phyloP scores from a whole-genome alignment of 2,113 vertebrate species.

The Rhabdornis inornatus region DNA sequence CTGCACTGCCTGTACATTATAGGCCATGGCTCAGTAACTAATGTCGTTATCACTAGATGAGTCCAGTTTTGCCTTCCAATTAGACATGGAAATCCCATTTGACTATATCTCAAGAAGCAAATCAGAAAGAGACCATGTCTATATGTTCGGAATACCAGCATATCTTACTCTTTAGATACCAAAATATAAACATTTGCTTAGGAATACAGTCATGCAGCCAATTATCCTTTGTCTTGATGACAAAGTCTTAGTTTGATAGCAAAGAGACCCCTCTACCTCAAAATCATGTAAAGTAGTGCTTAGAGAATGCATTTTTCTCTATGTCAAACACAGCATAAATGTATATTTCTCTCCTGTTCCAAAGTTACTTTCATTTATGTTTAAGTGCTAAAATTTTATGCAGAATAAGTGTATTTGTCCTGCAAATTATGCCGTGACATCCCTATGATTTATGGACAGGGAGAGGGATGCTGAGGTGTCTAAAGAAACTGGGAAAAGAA shows the following conservation, averaged over 20 bases:
- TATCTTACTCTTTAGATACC: background rate
- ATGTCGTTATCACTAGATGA: background rate
- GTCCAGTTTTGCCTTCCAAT: background rate
- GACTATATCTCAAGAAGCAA: background rate
- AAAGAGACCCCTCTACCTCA: background rate
- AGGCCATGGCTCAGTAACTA: background rate
- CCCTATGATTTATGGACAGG: background rate
- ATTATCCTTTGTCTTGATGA: background rate
- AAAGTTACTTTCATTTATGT: background rate
- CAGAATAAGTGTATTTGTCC: background rate
- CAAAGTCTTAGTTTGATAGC: background rate
- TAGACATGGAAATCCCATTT: background rate
- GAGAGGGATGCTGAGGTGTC: background rate
- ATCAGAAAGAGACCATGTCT: background rate
- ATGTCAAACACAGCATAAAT: background rate
- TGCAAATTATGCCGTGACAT: background rate
- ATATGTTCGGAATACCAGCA: background rate
- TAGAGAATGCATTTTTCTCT: background rate
- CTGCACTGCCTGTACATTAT: background rate
- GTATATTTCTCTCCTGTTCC: background rate
- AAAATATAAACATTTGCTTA: background rate
- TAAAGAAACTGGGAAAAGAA: background rate
- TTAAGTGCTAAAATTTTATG: background rate
- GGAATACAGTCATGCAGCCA: background rate
- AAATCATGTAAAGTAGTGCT: background rate